A percentile compares a stretch with the other conserved stretches of the same genome.
These are phyloP conservation scores for Zaprionus vittiger DNA, from an alignment of 1,140 invertebrate genomes.

Conservation along the genomic window DNA sequence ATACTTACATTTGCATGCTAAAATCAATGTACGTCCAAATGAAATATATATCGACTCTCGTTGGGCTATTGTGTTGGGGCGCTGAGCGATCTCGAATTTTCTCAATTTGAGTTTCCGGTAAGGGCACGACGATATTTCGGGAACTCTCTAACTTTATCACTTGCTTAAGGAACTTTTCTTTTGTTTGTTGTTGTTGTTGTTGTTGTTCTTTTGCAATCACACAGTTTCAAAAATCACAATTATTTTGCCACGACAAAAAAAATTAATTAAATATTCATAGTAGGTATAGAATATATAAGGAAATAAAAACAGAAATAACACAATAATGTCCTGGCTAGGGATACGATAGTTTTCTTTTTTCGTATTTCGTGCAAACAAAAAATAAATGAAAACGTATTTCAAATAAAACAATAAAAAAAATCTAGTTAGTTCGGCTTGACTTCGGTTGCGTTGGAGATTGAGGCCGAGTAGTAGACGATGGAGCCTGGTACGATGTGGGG, in stretches of 20 bases:
- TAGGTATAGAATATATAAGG: conserved; percentile 2
- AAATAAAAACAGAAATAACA: conserved; percentile 21
- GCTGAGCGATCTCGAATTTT: conserved; percentile 6
- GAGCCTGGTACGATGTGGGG: conserved; percentile 31
- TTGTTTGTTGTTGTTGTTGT: conserved; percentile 41
- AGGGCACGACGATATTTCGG: background rate
- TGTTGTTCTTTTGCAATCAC: conserved; percentile 71
- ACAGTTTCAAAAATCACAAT: conserved; percentile 79
- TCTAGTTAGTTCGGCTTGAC: conserved; percentile 1
- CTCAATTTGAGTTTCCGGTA: background rate
- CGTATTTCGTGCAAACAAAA: conserved; percentile 28
- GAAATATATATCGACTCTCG: conserved; percentile 12
- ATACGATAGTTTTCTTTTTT: background rate
- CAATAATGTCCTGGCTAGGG: conserved; percentile 9
- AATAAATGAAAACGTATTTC: conserved; percentile 12
- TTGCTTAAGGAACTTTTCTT: conserved; percentile 80
- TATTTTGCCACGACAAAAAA: conserved; percentile 54
- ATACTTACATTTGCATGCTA: conserved; percentile 62
- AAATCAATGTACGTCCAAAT: background rate
- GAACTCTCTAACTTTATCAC: conserved; percentile 65
- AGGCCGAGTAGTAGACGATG: background rate
- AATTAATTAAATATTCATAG: conserved; percentile 49
- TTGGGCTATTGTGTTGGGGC: background rate
- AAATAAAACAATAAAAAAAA: conserved; percentile 9
- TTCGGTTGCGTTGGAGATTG: background rate